Percentiles rank a stretch among this genome's conserved stretches.
Conservation (phyloP, 2,797 vertebrate genomes). For the Simalia tracyae region DNA sequence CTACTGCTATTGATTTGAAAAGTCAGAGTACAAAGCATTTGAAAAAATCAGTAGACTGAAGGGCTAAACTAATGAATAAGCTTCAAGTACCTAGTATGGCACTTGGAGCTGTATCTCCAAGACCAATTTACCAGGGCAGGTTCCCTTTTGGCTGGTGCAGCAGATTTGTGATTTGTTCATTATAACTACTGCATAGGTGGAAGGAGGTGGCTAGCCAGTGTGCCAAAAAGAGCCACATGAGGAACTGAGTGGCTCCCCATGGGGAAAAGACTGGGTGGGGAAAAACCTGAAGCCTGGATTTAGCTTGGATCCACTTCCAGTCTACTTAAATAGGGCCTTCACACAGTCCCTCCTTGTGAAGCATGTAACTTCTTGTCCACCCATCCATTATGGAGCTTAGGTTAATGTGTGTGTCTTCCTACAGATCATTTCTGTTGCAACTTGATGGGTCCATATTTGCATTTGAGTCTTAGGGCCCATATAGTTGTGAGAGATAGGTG, state of each 20-base stretch:
- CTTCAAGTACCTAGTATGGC: background rate
- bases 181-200: background rate
- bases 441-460: background rate
- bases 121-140: background rate
- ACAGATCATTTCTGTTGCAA: background rate
- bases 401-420: background rate
- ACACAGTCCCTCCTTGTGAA: background rate
- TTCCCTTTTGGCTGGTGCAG: background rate
- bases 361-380: background rate
- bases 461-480: background rate
- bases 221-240: background rate
- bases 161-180: background rate
- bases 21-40: no score
- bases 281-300: background rate
- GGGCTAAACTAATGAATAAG: background rate
- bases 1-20: background rate
- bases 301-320: background rate
- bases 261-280: background rate
- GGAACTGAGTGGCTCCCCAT: background rate
- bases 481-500: background rate
- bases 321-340: background rate
- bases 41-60: background rate
- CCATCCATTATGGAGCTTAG: background rate
- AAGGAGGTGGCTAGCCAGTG: background rate
- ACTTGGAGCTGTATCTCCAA: background rate